Evolutionary conservation across 1,140 invertebrate species (phyloP).

Genomic region (Brachionus rubens): DNA sequence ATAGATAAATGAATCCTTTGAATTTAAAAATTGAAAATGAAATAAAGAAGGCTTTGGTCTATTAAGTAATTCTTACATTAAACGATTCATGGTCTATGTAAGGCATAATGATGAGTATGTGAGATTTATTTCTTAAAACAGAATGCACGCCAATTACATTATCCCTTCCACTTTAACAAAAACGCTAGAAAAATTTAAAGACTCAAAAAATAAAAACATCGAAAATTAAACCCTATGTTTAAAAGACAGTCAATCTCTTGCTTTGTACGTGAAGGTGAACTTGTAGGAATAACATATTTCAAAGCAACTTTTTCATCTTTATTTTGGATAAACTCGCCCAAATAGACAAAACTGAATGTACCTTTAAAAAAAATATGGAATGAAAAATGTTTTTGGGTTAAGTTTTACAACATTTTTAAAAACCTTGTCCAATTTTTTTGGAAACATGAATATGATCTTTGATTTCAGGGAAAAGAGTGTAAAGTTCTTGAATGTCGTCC

Average conservation of each 20-base stretch:
- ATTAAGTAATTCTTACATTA: constrained; percentile 64
- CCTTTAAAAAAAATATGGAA: constrained; percentile 59
- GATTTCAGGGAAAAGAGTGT: constrained; percentile 54
- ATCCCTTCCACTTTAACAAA: constrained; percentile 68
- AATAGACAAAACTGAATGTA: constrained; percentile 76
- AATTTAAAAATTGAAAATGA: constrained; percentile 25
- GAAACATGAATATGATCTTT: constrained; percentile 53
- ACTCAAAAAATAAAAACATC: constrained; percentile 35
- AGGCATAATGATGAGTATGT: constrained; percentile 84
- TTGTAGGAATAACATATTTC: constrained; percentile 78
- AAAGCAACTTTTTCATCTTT: constrained; percentile 69
- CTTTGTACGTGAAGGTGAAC: constrained; percentile 72
- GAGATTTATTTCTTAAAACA: constrained; percentile 73
- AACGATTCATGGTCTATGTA: constrained; percentile 78
- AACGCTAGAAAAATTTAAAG: constrained; percentile 47
- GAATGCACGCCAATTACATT: constrained; percentile 77
- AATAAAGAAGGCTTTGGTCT: constrained; percentile 5
- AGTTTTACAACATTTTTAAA: not conserved
- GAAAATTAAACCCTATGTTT: constrained; percentile 69
- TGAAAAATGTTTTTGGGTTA: not conserved
- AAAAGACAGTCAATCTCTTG: constrained; percentile 74
- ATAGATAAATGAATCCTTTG: constrained; percentile 68
- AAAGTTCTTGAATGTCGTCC: constrained; percentile 54
- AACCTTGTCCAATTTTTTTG: constrained; percentile 58
- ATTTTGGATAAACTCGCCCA: constrained; percentile 68